Conservation (phyloP, 2,797 vertebrate species). For the Brachyrhaphis roseni region DNA sequence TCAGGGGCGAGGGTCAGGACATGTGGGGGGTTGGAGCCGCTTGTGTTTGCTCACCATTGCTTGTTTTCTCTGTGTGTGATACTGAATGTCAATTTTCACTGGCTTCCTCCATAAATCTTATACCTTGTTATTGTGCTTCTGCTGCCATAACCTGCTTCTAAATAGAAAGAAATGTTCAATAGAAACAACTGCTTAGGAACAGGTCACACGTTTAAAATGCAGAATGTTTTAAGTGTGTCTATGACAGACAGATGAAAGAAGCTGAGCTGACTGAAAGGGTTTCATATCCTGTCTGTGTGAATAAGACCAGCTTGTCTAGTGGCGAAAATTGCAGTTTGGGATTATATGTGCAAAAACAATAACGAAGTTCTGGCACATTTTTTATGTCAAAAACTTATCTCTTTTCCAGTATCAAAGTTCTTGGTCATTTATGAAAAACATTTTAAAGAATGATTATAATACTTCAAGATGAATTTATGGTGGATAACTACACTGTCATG, state of each 20-base stretch:
- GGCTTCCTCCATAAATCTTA: slow-evolving; percentile 25
- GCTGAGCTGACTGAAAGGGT: slow-evolving; percentile 28
- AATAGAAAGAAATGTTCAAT: slow-evolving; percentile 21
- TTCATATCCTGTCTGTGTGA: slow-evolving; percentile 46
- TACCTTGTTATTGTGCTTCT: slow-evolving; percentile 22
- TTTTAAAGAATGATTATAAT: neutral
- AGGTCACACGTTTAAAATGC: slow-evolving; percentile 26
- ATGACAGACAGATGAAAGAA: slow-evolving; percentile 39
- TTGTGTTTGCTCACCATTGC: slow-evolving; percentile 52
- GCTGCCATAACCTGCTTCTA: slow-evolving; percentile 14
- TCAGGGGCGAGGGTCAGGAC: slow-evolving; percentile 65
- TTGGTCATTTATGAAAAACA: neutral
- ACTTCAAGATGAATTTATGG: neutral
- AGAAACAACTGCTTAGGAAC: slow-evolving; percentile 8
- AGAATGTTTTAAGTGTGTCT: slow-evolving; percentile 34
- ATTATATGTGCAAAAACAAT: slow-evolving; percentile 20
- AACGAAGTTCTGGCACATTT: neutral
- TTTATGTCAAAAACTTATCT: neutral
- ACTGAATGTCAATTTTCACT: slow-evolving; percentile 39
- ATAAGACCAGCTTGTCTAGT: slow-evolving; percentile 54
- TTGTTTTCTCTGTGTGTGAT: slow-evolving; percentile 36
- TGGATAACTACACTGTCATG: neutral
- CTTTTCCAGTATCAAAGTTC: neutral
- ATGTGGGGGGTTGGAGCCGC: slow-evolving; percentile 29
- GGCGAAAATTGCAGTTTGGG: slow-evolving; percentile 24